phyloP scores from a whole-genome alignment of 2,888 invertebrate genomes.

The Microctonus brassicae region DNA sequence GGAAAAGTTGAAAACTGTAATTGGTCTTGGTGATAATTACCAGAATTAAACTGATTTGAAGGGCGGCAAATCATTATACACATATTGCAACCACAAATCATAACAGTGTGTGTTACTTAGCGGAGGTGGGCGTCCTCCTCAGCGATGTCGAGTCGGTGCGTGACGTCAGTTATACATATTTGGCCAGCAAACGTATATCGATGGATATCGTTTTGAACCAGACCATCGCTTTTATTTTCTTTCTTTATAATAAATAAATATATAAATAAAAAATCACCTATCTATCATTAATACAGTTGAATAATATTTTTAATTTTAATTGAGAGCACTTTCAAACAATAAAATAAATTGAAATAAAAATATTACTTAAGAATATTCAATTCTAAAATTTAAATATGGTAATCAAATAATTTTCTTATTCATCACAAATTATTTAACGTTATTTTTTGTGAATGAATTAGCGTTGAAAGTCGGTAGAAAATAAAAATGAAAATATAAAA shows the following conservation, averaged over 20 bases:
- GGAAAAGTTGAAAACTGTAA: neutral
- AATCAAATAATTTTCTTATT: too few relatives aligned
- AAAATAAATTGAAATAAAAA: too few relatives aligned
- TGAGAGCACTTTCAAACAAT: too few relatives aligned
- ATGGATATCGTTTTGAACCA: conserved; percentile 52
- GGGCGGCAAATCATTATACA: conserved; percentile 1
- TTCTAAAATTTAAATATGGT: too few relatives aligned
- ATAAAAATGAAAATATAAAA: conserved; percentile 20
- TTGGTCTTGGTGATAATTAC: neutral
- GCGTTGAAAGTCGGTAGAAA: conserved; percentile 1
- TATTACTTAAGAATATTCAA: too few relatives aligned
- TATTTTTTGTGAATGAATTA: conserved; percentile 2
- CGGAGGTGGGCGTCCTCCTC: conserved; percentile 65
- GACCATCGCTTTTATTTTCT: conserved; percentile 10
- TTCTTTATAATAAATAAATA: neutral
- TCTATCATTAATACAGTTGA: too few relatives aligned
- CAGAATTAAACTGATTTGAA: conserved; percentile 21
- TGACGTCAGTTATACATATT: conserved; percentile 69
- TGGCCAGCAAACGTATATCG: conserved; percentile 62
- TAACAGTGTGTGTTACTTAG: conserved; percentile 51
- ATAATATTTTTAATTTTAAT: too few relatives aligned
- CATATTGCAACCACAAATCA: neutral
- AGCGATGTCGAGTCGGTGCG: conserved; percentile 55
- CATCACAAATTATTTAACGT: too few relatives aligned
- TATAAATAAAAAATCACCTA: neutral